Conservation (phyloP, 1,140 invertebrate genomes). For the Eufriesea mexicana region DNA sequence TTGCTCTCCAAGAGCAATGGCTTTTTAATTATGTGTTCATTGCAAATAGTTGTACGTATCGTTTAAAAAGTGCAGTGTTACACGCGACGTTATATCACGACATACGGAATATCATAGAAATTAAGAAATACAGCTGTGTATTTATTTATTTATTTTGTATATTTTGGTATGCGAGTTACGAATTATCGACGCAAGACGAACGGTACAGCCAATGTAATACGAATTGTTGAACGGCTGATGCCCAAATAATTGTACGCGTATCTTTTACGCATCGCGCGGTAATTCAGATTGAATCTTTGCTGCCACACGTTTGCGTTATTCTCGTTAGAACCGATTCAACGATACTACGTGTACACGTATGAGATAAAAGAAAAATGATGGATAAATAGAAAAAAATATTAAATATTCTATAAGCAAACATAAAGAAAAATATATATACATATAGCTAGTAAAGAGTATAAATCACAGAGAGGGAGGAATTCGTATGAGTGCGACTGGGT, state of each 20-base stretch:
- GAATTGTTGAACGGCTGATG: neutral
- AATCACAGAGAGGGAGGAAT: slow-evolving; percentile 54
- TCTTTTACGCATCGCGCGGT: neutral
- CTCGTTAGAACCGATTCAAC: neutral
- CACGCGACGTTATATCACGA: neutral
- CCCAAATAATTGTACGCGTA: neutral
- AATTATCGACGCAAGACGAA: neutral
- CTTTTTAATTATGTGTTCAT: no score
- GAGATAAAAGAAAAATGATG: slow-evolving; percentile 20
- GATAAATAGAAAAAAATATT: slow-evolving; percentile 58
- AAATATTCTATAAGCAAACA: slow-evolving; percentile 62
- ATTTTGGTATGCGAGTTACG: neutral
- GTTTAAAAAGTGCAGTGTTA: no score
- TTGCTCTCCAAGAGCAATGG: no score
- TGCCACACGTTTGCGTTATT: neutral
- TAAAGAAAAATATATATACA: slow-evolving; percentile 50
- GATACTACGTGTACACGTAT: slow-evolving; percentile 32
- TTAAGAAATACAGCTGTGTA: neutral
- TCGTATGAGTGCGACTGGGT: slow-evolving; percentile 58
- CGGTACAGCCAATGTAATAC: neutral
- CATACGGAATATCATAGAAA: neutral
- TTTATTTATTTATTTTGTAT: neutral
- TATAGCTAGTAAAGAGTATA: slow-evolving; percentile 53
- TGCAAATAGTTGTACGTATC: no score
- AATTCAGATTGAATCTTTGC: neutral